Evolutionary conservation across 2,888 invertebrate genomes (phyloP).

Genomic region (Leptinotarsa rubiginosa): DNA sequence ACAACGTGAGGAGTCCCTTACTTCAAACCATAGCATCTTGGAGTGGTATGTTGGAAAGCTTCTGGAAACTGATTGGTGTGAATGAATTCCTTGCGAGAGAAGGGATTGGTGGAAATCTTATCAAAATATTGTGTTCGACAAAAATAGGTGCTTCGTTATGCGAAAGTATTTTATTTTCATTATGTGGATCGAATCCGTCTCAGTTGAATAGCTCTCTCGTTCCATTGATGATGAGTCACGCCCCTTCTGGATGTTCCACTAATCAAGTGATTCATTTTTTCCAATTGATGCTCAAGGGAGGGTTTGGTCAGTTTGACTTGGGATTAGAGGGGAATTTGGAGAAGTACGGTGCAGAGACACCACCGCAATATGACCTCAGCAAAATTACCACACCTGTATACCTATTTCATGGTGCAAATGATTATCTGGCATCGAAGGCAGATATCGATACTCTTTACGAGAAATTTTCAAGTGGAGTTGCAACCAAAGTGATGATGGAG

Average conservation of each 20-base stretch:
- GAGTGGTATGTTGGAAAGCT: slow-evolving; percentile 4
- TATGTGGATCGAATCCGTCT: slow-evolving; percentile 58
- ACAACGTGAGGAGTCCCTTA: slow-evolving; percentile 66
- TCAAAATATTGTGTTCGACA: neutral
- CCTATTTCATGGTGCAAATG: slow-evolving; percentile 67
- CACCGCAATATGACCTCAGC: slow-evolving; percentile 65
- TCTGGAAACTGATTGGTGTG: slow-evolving; percentile 23
- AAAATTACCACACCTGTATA: slow-evolving; percentile 64
- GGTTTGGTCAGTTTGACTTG: slow-evolving; percentile 69
- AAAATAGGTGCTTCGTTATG: slow-evolving; percentile 48
- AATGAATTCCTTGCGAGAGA: slow-evolving; percentile 26
- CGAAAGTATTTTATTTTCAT: slow-evolving; percentile 56
- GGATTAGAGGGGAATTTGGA: slow-evolving; percentile 61
- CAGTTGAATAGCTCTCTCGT: slow-evolving; percentile 59
- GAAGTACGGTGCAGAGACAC: slow-evolving; percentile 59
- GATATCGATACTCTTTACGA: slow-evolving; percentile 54
- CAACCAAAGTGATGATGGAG: slow-evolving; percentile 52
- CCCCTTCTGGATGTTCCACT: slow-evolving; percentile 67
- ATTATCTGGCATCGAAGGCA: slow-evolving; percentile 65
- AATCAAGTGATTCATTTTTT: slow-evolving; percentile 79
- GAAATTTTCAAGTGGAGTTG: slow-evolving; percentile 54
- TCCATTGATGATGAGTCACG: slow-evolving; percentile 47
- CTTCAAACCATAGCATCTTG: slow-evolving; percentile 52
- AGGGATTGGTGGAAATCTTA: slow-evolving; percentile 12
- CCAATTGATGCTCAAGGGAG: slow-evolving; percentile 69